Percentiles rank a stretch among this genome's conserved stretches.
Conservation (phyloP, 2,797 vertebrate genomes). For the Salmo trutta region DNA sequence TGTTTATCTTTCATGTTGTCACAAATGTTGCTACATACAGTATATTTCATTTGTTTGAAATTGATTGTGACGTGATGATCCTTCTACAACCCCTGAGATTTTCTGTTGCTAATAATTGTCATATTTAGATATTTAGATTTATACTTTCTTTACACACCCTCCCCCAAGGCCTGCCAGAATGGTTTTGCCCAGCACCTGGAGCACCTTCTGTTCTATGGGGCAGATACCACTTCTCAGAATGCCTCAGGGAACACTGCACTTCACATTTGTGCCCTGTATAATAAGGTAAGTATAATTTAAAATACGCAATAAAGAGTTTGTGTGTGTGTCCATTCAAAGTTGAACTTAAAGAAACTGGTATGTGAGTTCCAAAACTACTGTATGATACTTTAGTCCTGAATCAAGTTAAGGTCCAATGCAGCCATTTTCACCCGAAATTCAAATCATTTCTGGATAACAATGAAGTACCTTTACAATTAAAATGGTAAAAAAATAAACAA, state of each 20-base stretch:
- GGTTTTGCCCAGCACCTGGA: slow-evolving; percentile 91
- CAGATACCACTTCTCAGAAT: slow-evolving; percentile 86
- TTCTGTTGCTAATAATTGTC: background rate
- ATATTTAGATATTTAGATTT: background rate
- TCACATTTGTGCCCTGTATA: slow-evolving; percentile 92
- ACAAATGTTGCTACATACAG: background rate
- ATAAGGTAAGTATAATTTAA: slow-evolving; percentile 77
- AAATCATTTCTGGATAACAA: too few species aligned
- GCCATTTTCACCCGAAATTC: too few species aligned
- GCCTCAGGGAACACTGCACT: slow-evolving; percentile 90
- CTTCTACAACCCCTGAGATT: background rate
- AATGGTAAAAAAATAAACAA: too few species aligned
- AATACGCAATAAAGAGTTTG: background rate
- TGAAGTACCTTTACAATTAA: too few species aligned
- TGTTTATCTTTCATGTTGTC: background rate
- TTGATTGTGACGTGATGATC: background rate
- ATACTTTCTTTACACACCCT: slow-evolving; percentile 35
- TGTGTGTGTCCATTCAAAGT: background rate
- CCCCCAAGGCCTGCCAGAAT: slow-evolving; percentile 86
- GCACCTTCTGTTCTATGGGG: slow-evolving; percentile 92
- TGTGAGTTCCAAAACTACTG: background rate
- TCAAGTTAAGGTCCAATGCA: slow-evolving; percentile 16
- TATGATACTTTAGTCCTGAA: slow-evolving; percentile 6
- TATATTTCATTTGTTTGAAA: background rate
- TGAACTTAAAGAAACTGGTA: background rate